Base-by-base conservation (phyloP, 1,140 invertebrate species). In the Meloidogyne exigua region DNA sequence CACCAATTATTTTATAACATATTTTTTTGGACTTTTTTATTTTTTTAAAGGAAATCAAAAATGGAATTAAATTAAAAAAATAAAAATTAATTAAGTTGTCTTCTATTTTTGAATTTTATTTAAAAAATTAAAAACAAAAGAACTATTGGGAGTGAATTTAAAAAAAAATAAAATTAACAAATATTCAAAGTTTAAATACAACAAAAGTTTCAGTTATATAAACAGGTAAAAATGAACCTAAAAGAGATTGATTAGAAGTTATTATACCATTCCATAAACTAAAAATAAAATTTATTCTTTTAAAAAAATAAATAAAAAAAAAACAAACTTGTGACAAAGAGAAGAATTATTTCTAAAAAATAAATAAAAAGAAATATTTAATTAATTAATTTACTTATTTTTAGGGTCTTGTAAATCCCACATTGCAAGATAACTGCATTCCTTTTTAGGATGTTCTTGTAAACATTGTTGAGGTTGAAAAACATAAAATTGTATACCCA, bases 371-470 rank as follows among this genome's bases (percentile, higher is more conserved):
- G 21, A 57, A 5, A n/a, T 57, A 7, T 15, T n/a, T n/a, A n/a
- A 57, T n/a, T n/a, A n/a, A 4, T 18, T n/a, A n/a, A n/a, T 57
- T 57, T 57, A 57, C 49, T 12, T 57, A 74, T 86, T 85, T 18
- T 44, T 62, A n/a, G 82, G 81, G 64, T 87, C 86, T 26, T 82
- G 44, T 36, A 80, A 68, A 65, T 87, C 86, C 86, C 86, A 86
- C 80, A 86, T 86, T 26, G 64, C 82, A 36, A 80, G 68, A 75
- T 86, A 86, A 13, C 77, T 80, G 68, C 85, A 86, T 65, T 80
- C 71, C 9, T 79, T 81, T 80, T 76, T 76, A 18, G 66, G 70
- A 36, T 86, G 84, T 26, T 28, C 18, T 36, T 74, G 63, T 18
- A 64, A 28, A 69, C 83, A 84, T 25, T 66, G 74, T 23, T 42